Evolutionary conservation across 1,140 invertebrate species (phyloP).

Genomic region (Telenomus remus): DNA sequence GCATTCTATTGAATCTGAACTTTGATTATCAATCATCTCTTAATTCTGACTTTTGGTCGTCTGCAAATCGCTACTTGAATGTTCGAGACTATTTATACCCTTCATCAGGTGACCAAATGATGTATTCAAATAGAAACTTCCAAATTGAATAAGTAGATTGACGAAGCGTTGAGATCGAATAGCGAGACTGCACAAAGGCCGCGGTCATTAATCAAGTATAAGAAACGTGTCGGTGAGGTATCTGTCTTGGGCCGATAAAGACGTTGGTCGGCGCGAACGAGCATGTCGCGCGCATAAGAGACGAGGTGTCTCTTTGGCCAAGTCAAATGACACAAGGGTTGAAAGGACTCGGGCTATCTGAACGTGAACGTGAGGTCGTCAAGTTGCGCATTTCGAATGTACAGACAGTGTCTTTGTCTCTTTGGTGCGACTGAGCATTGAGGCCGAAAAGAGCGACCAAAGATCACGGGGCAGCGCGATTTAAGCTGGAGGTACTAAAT

Average conservation of each 20-base stretch:
- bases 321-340: conserved; percentile 58
- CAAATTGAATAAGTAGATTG: conserved; percentile 52
- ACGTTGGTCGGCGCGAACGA: conserved; percentile 46
- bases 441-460: conserved; percentile 61
- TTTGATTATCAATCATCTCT: conserved; percentile 37
- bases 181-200: conserved; percentile 33
- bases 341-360: conserved; percentile 42
- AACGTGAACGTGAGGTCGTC: conserved; percentile 59
- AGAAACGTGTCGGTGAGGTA: conserved; percentile 36
- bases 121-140: conserved; percentile 32
- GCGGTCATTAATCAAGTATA: conserved; percentile 50
- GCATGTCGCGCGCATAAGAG: conserved; percentile 34
- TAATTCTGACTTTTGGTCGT: conserved; percentile 12
- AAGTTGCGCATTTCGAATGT: conserved; percentile 62
- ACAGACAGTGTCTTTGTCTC: conserved; percentile 69
- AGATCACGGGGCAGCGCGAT: conserved; percentile 63
- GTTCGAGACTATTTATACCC: conserved; percentile 26
- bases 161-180: conserved; percentile 34
- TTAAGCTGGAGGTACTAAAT: conserved; percentile 74
- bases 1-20: background rate
- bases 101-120: conserved; percentile 24
- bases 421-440: conserved; percentile 58
- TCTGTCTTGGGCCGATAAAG: conserved; percentile 44
- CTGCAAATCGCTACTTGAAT: conserved; percentile 29
- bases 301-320: conserved; percentile 43